A percentile compares a stretch with the other conserved stretches of the same genome.
These are phyloP conservation scores for Drosophila leontia DNA, from an alignment of 1,140 invertebrate species.

Conservation along the genomic window DNA sequence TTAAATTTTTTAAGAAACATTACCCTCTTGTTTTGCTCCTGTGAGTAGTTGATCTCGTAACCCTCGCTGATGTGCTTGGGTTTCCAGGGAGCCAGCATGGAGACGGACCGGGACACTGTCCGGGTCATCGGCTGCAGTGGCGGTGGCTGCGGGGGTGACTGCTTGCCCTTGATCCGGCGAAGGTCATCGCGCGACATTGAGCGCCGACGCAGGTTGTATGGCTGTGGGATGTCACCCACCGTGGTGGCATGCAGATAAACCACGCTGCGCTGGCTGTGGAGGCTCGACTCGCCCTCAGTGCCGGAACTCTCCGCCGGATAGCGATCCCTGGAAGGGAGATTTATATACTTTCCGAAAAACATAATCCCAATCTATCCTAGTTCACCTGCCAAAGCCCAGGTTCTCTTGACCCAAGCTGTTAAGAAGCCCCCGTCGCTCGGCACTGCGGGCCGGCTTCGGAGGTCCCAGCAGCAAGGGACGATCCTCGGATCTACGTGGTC, in stretches of 20 bases:
- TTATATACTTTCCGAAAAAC: not conserved
- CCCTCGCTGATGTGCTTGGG: constrained; percentile 90
- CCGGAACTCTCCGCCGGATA: constrained; percentile 88
- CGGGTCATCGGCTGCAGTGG: constrained; percentile 88
- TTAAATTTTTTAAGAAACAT: not conserved
- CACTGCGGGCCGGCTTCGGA: constrained; percentile 79
- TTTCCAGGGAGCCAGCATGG: constrained; percentile 93
- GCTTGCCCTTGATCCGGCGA: constrained; percentile 76
- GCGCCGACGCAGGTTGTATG: constrained; percentile 78
- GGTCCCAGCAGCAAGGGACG: constrained; percentile 64
- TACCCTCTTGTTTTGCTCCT: constrained; percentile 87
- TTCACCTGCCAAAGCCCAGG: constrained; percentile 53
- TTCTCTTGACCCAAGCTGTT: constrained; percentile 51
- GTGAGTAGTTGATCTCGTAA: constrained; percentile 92
- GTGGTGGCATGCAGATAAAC: constrained; percentile 93
- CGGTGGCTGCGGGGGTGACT: constrained; percentile 62
- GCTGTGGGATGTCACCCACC: constrained; percentile 85
- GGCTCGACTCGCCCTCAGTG: constrained; percentile 92
- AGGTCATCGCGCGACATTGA: constrained; percentile 89
- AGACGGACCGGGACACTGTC: constrained; percentile 92
- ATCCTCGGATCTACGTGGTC: constrained; percentile 53
- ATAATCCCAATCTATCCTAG: not conserved
- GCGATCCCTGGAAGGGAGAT: constrained; percentile 66
- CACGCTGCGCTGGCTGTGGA: constrained; percentile 91
- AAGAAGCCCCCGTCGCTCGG: constrained; percentile 62